phyloP scores from a whole-genome alignment of 2,113 vertebrate species.

The Platysternon megacephalum region DNA sequence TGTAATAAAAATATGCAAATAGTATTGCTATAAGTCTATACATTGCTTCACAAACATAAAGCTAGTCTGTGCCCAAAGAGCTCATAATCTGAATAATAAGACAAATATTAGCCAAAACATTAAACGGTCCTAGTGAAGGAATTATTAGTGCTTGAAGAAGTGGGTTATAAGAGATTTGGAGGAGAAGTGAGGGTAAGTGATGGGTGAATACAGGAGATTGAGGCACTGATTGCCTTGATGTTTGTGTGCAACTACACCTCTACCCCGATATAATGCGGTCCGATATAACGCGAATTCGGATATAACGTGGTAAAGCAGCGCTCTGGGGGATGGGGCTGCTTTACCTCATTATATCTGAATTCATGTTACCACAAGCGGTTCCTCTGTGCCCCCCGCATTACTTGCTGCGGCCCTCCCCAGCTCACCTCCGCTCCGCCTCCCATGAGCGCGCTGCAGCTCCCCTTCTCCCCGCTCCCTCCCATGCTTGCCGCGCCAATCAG shows the following conservation, averaged over 20 bases:
- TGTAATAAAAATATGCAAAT: background rate
- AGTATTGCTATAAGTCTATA: slow-evolving; percentile 44
- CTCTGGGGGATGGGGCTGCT: no score
- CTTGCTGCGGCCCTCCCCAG: no score
- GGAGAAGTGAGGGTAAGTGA: background rate
- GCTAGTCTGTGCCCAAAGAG: slow-evolving; percentile 29
- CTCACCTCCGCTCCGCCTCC: no score
- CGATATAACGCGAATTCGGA: no score
- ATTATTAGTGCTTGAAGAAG: background rate
- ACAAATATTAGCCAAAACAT: background rate
- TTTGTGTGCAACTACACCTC: background rate
- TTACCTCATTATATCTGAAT: no score
- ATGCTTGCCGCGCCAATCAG: no score
- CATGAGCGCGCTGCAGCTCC: no score
- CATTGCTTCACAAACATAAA: slow-evolving; percentile 48
- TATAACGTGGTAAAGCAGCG: no score
- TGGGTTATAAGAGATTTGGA: background rate
- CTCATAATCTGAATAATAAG: slow-evolving; percentile 28
- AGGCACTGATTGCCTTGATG: background rate
- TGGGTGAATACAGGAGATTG: background rate
- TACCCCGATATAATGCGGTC: no score
- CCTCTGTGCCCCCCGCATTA: no score
- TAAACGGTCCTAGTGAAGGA: background rate
- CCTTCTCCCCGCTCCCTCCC: no score
- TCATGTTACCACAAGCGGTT: no score